Evolutionary conservation across 2,888 invertebrate species (phyloP), one percentile per base, ranked within the genome.

Genomic region (Yponomeuta plumbellus): DNA sequence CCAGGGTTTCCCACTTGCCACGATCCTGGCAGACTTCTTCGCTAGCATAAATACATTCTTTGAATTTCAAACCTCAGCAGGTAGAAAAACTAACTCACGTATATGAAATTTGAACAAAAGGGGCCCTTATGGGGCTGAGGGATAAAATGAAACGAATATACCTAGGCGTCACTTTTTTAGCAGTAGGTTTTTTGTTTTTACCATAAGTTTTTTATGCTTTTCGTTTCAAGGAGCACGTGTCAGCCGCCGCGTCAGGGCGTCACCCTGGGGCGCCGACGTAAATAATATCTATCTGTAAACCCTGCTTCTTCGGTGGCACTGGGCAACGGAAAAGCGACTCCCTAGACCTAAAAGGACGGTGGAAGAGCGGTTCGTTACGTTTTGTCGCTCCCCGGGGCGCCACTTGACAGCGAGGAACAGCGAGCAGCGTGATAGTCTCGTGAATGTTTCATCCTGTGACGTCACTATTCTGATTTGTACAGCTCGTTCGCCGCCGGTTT

Each of bases 391-490:
- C 85, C 90, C 61, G 64, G 88, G 88, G 90, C 73, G 77, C 76
- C 74, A 75, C 82, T 84, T 69, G 71, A 52, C 77, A 11, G n/a
- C 26, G 3, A n/a, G 13, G 26, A 17, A 39, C 61, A 20, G n/a
- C 58, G 23, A 44, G 39, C 63, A 17, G 66, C 39, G 40, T 26
- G 75, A 76, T 76, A 73, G 17, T 73, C 74, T 80, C 84, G 83
- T 87, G 84, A 87, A 89, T 88, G 84, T 86, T 88, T 88, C 86
- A 88, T 81, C 13, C 34, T 76, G 79, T 76, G 72, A 76, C 82
- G 83, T 85, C 86, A 85, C 85, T 83, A 83, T 84, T 84, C 85
- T 87, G 87, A 88, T 88, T 89, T 88, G 86, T 84, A 81, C 80
- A 80, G 81, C 82, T 81, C 74, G 73, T 76, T 85, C 83, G 44